phyloP scores from a whole-genome alignment of 2,888 invertebrate genomes.

The Aquatica leii region DNA sequence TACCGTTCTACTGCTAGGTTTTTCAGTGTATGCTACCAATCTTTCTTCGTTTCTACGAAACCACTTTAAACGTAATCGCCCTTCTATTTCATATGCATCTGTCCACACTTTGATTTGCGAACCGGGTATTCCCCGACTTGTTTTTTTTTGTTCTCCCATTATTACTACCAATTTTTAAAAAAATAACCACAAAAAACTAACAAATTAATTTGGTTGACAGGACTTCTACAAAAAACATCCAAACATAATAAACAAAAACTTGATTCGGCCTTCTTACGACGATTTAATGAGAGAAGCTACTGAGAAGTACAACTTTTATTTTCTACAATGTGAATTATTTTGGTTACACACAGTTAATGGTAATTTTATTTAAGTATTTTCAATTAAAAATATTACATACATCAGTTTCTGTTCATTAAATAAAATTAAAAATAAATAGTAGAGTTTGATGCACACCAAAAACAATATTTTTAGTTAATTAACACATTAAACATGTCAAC shows the following conservation, averaged over 20 bases:
- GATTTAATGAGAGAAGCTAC: constrained; percentile 48
- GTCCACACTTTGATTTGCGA: constrained; percentile 27
- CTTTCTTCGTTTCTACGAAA: constrained; percentile 55
- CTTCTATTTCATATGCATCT: constrained; percentile 53
- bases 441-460: no score
- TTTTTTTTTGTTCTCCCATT: constrained; percentile 18
- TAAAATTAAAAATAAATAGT: no score
- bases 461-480: no score
- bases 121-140: constrained; percentile 21
- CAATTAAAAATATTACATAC: no score
- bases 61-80: constrained; percentile 55
- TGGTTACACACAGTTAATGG: constrained; percentile 46
- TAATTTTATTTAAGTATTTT: constrained; percentile 13
- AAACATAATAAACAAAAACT: constrained; percentile 41
- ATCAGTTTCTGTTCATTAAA: no score
- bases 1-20: constrained; percentile 46
- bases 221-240: constrained; percentile 47
- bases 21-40: constrained; percentile 50
- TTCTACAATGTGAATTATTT: constrained; percentile 50
- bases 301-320: constrained; percentile 47
- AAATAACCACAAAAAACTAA: background rate
- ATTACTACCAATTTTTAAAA: background rate
- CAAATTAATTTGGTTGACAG: constrained; percentile 30
- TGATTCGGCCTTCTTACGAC: constrained; percentile 43
- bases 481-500: no score